phyloP scores from a whole-genome alignment of 2,113 vertebrate genomes.

The Phylloscopus trochilus region DNA sequence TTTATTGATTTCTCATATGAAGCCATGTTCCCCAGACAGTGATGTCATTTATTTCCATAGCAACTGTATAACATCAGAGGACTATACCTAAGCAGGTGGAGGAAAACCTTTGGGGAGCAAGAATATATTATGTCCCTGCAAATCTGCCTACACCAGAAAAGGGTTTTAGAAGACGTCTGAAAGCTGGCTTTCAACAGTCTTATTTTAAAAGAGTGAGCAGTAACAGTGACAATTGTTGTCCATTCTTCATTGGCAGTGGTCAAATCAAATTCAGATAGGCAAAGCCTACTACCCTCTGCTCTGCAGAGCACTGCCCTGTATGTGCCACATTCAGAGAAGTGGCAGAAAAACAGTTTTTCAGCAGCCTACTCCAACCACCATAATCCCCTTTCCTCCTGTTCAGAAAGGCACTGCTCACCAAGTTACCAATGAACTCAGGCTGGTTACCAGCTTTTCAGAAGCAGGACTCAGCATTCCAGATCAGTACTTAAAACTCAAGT shows the following conservation, averaged over 20 bases:
- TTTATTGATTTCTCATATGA: conserved; percentile 35
- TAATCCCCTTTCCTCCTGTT: background rate
- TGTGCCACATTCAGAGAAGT: background rate
- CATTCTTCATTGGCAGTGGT: background rate
- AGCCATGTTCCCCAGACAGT: background rate
- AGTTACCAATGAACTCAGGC: background rate
- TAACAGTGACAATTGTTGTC: background rate
- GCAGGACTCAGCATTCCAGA: background rate
- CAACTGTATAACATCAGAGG: conserved; percentile 40
- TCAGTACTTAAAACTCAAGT: background rate
- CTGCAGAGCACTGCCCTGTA: background rate
- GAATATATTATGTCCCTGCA: background rate
- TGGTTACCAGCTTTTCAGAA: background rate
- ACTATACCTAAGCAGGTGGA: background rate
- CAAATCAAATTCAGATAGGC: background rate
- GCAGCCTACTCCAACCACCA: background rate
- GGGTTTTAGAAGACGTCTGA: background rate
- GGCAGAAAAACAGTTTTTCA: background rate
- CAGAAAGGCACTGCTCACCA: background rate
- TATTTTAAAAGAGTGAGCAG: background rate
- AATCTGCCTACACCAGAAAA: background rate
- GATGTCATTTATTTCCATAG: conserved; percentile 53
- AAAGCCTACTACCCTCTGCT: background rate
- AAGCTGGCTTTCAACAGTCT: background rate
- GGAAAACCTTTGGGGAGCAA: conserved; percentile 3